A percentile compares a stretch with the other conserved stretches of the same genome.
Conservation (phyloP, 2,797 vertebrate genomes). For the Onychomys leucogaster region DNA sequence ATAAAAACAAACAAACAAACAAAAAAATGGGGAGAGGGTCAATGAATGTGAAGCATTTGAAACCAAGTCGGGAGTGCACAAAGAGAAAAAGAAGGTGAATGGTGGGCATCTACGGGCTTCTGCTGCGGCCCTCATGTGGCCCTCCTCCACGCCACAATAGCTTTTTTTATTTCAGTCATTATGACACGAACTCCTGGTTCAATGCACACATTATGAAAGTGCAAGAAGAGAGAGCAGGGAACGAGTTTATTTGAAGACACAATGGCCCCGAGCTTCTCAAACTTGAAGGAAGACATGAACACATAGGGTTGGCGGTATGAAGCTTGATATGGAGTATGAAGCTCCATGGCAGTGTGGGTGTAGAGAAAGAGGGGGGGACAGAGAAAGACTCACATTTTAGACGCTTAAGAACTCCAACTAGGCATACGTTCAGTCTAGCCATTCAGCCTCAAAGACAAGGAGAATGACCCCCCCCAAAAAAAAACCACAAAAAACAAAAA, state of each 20-base stretch:
- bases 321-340: too few relatives aligned
- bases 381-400: neutral
- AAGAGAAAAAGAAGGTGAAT: neutral
- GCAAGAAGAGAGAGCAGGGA: neutral
- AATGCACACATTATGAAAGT: neutral
- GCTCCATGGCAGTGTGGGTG: neutral
- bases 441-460: neutral
- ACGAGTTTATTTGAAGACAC: neutral
- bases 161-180: neutral
- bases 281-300: neutral
- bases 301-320: neutral
- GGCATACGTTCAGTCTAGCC: neutral
- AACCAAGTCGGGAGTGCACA: neutral
- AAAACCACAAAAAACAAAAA: neutral
- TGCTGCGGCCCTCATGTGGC: neutral
- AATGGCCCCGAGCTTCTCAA: neutral
- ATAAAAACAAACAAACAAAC: neutral
- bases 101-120: neutral
- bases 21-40: neutral
- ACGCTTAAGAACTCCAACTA: neutral
- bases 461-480: neutral
- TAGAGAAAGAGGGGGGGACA: neutral
- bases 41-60: neutral
- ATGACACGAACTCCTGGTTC: neutral
- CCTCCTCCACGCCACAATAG: fast-evolving